Evolutionary conservation across 1,140 invertebrate genomes (phyloP).

Genomic region (Orchestia grillus): DNA sequence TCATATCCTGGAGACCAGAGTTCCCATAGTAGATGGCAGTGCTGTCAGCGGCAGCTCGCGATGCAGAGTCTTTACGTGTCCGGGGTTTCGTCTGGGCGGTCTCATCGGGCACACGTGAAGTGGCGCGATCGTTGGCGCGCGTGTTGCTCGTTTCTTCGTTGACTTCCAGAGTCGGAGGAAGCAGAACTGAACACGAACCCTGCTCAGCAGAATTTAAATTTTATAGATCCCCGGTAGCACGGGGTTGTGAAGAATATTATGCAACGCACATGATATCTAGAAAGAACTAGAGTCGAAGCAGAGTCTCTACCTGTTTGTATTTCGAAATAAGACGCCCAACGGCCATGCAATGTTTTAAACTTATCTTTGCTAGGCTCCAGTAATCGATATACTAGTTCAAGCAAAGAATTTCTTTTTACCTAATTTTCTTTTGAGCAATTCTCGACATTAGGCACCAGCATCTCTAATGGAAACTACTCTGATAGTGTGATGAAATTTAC

Average conservation of each 20-base stretch:
- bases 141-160: slow-evolving; percentile 63
- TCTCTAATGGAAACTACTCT: neutral
- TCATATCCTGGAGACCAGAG: neutral
- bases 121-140: neutral
- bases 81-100: neutral
- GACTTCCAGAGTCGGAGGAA: slow-evolving; percentile 64
- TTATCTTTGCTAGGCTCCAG: no score
- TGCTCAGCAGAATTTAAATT: neutral
- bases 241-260: no score
- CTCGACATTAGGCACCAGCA: no score
- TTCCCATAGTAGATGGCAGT: neutral
- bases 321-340: no score
- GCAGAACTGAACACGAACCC: slow-evolving; percentile 40
- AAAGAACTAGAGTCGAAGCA: no score
- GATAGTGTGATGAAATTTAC: neutral
- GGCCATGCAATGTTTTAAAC: no score
- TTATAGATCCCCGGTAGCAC: no score
- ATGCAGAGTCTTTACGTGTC: neutral
- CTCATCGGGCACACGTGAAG: neutral
- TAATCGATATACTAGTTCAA: neutral
- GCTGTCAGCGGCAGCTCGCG: neutral
- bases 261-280: no score
- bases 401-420: neutral
- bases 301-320: no score
- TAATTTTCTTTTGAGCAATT: no score